Percentiles rank a stretch among this genome's conserved stretches.
phyloP scores from a whole-genome alignment of 2,797 vertebrate genomes.

The Phylloscopus collybita region DNA sequence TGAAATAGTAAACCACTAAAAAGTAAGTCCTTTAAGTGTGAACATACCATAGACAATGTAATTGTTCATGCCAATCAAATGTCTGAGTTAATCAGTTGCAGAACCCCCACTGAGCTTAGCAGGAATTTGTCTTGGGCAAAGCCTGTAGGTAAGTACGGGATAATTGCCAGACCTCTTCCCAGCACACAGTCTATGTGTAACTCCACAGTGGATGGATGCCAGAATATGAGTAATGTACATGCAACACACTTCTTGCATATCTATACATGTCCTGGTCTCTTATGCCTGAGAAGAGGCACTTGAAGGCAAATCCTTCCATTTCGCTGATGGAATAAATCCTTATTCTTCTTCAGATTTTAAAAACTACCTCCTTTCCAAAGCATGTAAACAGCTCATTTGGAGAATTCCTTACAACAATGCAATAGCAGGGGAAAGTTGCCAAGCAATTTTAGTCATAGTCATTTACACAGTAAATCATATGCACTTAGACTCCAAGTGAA shows the following conservation, averaged over 20 bases:
- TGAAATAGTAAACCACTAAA: background rate
- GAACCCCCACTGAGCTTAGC: background rate
- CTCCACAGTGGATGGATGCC: background rate
- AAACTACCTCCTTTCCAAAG: background rate
- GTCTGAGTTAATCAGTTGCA: background rate
- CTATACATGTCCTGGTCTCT: background rate
- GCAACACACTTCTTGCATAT: background rate
- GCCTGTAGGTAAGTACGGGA: background rate
- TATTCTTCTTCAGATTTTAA: background rate
- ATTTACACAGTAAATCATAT: background rate
- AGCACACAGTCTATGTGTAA: background rate
- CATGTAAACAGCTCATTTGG: background rate
- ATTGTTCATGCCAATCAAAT: background rate
- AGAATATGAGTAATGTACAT: background rate
- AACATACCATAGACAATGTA: background rate
- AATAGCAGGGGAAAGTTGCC: background rate
- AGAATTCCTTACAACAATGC: background rate
- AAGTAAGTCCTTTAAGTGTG: background rate
- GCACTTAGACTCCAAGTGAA: background rate
- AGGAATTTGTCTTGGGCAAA: background rate
- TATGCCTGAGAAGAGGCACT: background rate
- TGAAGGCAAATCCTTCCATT: background rate
- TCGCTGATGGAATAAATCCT: background rate
- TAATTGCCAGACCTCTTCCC: background rate
- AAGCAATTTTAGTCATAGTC: slow-evolving; percentile 23